Evolutionary conservation across 2,888 invertebrate genomes (phyloP), one percentile per base, ranked within the genome.

Genomic region (Rugalucina vietnamica): DNA sequence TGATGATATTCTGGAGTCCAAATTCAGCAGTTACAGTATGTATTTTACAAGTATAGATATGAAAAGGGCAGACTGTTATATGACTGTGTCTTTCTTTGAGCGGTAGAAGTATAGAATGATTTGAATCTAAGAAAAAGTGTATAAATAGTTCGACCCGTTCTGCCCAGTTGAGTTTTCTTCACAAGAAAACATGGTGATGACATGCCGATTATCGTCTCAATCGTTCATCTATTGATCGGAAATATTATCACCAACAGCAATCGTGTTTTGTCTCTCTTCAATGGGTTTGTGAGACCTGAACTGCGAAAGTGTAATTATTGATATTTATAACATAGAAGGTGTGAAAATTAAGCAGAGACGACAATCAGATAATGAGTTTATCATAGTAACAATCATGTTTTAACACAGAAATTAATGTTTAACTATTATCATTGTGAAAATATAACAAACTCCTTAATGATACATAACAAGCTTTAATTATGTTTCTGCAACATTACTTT

Each of bases 21-120:
- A 81, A 80, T 78, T 71, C 81, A 74, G 71, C 57, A 78, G 29
- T 80, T 49, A 77, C 29, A 34, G 18, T 43, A 12, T 43, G 8
- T 12, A 8, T 43, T 12, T 43, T 18, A 18, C 18, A 43, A 43
- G 10, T 43, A 18, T 12, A 18, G 18, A 8, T 12, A 12, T 43
- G 8, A 8, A 43, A 12, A 8, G 43, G 8, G 43, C 18, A 12
- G 8, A 12, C 10, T 43, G 18, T 43, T 43, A 18, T 18, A 43
- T 43, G 18, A 43, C 43, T 8, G 43, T 12, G 18, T 18, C 43
- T 43, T 8, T 12, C 43, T 18, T 43, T 43, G 8, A 18, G 18
- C 43, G 10, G 10, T 43, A 18, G 18, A 43, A 8, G 43, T 18
- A 43, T 54, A 12, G 8, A 43, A 43, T 43, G 8, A 8, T 12